Evolutionary conservation across 2,113 vertebrate genomes (phyloP), one percentile per base, ranked within the genome.

Genomic region (Synchiropus splendidus): DNA sequence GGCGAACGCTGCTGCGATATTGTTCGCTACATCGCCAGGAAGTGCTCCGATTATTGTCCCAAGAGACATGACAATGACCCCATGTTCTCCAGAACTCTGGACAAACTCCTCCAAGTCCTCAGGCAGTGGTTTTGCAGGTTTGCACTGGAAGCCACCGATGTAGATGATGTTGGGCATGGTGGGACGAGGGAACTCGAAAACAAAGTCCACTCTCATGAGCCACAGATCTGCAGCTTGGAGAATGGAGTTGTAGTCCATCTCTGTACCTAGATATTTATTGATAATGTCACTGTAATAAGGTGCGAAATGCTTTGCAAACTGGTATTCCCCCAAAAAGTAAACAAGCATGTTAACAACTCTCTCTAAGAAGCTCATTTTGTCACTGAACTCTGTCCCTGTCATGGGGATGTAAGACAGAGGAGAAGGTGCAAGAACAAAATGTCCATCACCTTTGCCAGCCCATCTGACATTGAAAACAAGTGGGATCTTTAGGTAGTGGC

Each of bases 121-220:
- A 6, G 84, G 74, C 10, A 88, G 74, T 12, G 73, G 58, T 40
- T 84, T 77, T 1, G 79, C 45, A 6, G 82, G 75, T 64, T 75
- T 82, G 44, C 86, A 86, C 6, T 87, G 86, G 34, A 87, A 86
- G 1, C 86, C 84, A 13, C 80, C 79, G 13, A 87, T 75, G 15
- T 86, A 86, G 15, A 85, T n/a, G n/a, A n/a, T n/a, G n/a, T n/a
- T n/a, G n/a, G n/a, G n/a, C n/a, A n/a, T n/a, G n/a, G n/a, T n/a
- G n/a, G n/a, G n/a, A n/a, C n/a, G n/a, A n/a, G n/a, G n/a, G n/a
- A n/a, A n/a, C n/a, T n/a, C n/a, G n/a, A n/a, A n/a, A n/a, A n/a
- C n/a, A n/a, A n/a, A n/a, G n/a, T n/a, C n/a, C n/a, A n/a, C n/a
- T n/a, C n/a, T n/a, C n/a, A n/a, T n/a, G n/a, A n/a, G n/a, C n/a